Base-by-base conservation (phyloP, 2,888 invertebrate species). In the Geotrupes spiniger region DNA sequence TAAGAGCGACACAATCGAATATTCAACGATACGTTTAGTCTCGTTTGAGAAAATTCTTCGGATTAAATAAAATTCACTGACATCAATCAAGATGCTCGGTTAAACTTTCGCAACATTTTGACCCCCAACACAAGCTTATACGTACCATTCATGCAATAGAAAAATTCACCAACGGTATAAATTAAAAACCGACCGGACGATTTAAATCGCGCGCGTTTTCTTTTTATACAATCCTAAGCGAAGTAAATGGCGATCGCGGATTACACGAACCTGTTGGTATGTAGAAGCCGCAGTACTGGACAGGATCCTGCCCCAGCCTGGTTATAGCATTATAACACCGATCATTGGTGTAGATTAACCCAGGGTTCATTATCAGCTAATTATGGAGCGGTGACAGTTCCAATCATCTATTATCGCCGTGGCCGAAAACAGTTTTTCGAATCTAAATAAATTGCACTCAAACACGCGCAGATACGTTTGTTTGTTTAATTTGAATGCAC, bases 331-430 rank as follows among this genome's bases (percentile, higher is more conserved):
- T 65, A 64, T 65, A 65, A 64, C 66, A 63, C 65, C 62, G 66
- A 66, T 69, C 68, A 63, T 63, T 66, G 64, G 62, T 63, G 61
- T 60, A 67, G 66, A 69, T 68, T 66, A 67, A 62, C 63, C 61
- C 56, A 57, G 61, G 58, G 63, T 63, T 66, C 65, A 68, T 69
- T 68, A 68, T 65, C 66, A 66, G 65, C 65, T 68, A 65, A 68
- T 68, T 67, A 61, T 59, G 56, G 51, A 51, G 51, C 50, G 50
- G 42, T 46, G 50, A 50, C 50, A 50, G 49, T 37, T 38, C 45
- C 21, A 31, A 42, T 41, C 36, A 49, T 46, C 33, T 33, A 15
- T 33, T 33, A 33, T 33, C 14, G 33, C 14, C 11, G 33, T 33
- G 33, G 33, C 11, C 11, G 10, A 14, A 21, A 33, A 12, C 15